A percentile compares a stretch with the other conserved stretches of the same genome.
Conservation (phyloP, 2,113 vertebrate genomes). For the Martes martes region DNA sequence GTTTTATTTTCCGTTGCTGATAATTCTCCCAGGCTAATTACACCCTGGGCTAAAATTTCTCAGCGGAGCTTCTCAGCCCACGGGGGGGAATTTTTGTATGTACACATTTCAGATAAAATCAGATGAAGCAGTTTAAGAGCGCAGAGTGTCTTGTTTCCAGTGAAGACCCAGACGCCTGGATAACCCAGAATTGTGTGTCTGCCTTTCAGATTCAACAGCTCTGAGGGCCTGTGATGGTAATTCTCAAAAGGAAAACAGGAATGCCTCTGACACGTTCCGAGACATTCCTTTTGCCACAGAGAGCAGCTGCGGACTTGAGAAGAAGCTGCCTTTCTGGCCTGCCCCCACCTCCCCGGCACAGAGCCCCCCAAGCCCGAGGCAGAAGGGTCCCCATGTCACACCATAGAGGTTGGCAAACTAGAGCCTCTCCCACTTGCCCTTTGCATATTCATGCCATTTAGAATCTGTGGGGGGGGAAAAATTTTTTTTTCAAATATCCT, state of each 20-base stretch:
- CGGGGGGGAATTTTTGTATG: neutral
- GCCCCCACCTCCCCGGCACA: rapidly evolving
- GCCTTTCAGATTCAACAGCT: neutral
- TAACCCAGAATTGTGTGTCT: rapidly evolving
- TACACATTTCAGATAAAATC: neutral
- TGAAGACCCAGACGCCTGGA: neutral
- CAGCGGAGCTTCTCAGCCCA: neutral
- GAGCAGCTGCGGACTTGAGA: rapidly evolving
- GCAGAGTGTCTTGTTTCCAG: neutral
- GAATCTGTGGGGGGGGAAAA: neutral
- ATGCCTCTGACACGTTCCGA: neutral
- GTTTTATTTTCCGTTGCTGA: neutral
- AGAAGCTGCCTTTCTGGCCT: rapidly evolving
- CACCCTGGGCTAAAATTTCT: neutral
- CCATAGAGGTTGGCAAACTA: neutral
- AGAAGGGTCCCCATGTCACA: rapidly evolving
- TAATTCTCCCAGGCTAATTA: constrained; percentile 31
- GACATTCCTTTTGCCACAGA: rapidly evolving
- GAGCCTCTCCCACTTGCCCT: neutral
- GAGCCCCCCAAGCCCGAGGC: rapidly evolving
- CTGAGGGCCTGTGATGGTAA: rapidly evolving
- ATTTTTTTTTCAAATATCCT: neutral
- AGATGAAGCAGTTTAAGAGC: neutral
- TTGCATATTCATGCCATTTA: neutral
- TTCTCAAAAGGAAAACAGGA: rapidly evolving